Evolutionary conservation across 2,113 vertebrate species (phyloP).

Genomic region (Microcebus lehilahytsara): DNA sequence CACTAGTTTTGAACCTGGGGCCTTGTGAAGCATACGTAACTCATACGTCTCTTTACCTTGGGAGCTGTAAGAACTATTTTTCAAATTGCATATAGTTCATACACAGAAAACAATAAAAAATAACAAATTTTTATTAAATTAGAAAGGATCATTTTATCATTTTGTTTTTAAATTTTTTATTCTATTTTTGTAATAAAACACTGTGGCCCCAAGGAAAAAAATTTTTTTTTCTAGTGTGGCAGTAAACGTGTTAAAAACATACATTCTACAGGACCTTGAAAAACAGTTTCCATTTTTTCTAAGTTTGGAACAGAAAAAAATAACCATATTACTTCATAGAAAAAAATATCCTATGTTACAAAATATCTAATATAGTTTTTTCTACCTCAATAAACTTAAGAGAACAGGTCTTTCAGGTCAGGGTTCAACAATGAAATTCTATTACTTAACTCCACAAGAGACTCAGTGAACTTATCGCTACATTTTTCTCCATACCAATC

Average conservation of each 20-base stretch:
- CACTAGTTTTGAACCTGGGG: too few species aligned
- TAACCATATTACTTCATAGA: neutral
- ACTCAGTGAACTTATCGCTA: neutral
- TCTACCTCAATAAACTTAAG: constrained; percentile 16
- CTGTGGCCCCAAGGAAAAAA: too few species aligned
- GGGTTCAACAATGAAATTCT: neutral
- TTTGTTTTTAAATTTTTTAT: too few species aligned
- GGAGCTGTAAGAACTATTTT: too few species aligned
- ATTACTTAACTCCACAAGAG: neutral
- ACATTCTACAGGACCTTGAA: neutral
- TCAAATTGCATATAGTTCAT: too few species aligned
- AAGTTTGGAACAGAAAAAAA: neutral
- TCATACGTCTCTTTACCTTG: too few species aligned
- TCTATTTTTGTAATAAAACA: too few species aligned
- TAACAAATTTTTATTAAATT: too few species aligned
- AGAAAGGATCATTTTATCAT: too few species aligned
- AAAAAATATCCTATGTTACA: neutral
- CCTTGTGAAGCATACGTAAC: too few species aligned
- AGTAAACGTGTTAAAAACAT: neutral
- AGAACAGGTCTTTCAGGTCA: neutral
- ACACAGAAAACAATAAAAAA: too few species aligned
- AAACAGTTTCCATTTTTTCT: constrained; percentile 14
- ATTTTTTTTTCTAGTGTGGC: too few species aligned
- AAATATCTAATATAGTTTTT: neutral
- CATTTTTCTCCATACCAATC: neutral